phyloP scores from a whole-genome alignment of 2,888 invertebrate species.

The Mesoligia furuncula region DNA sequence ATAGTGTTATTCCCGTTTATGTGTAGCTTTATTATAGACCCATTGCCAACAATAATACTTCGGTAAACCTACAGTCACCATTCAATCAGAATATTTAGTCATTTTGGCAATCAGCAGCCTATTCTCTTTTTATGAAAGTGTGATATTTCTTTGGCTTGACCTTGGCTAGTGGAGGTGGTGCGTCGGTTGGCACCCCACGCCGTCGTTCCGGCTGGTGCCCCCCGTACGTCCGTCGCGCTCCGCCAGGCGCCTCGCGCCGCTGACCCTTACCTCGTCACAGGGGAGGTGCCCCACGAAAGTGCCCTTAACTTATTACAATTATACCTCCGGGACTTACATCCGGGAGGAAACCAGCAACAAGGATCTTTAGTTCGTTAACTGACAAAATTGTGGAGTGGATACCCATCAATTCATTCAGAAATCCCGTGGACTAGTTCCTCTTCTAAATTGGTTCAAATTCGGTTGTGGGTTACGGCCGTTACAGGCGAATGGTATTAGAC shows the following conservation, averaged over 20 bases:
- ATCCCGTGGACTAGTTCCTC: slow-evolving; percentile 3
- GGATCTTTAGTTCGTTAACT: slow-evolving; percentile 73
- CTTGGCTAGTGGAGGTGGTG: slow-evolving; percentile 69
- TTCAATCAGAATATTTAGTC: background rate
- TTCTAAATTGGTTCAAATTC: slow-evolving; percentile 12
- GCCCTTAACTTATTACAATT: slow-evolving; percentile 52
- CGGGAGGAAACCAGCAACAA: slow-evolving; percentile 59
- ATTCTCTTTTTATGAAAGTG: slow-evolving; percentile 33
- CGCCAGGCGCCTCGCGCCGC: slow-evolving; percentile 75
- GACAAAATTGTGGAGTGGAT: slow-evolving; percentile 28
- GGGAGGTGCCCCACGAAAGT: slow-evolving; percentile 51
- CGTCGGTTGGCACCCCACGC: slow-evolving; percentile 75
- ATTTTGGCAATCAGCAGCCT: slow-evolving; percentile 2
- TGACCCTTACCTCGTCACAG: slow-evolving; percentile 71
- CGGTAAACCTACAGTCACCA: no score
- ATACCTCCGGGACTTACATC: slow-evolving; percentile 53
- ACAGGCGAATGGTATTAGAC: slow-evolving; percentile 40
- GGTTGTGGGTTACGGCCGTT: background rate
- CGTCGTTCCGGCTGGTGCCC: slow-evolving; percentile 78
- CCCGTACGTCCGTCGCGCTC: slow-evolving; percentile 77
- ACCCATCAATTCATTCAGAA: background rate
- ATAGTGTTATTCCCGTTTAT: background rate
- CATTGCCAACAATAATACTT: background rate
- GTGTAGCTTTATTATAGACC: background rate
- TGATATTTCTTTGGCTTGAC: slow-evolving; percentile 59